These are phyloP conservation scores for Synergus laeviventris DNA, from an alignment of 2,888 invertebrate genomes.

Conservation along the genomic window DNA sequence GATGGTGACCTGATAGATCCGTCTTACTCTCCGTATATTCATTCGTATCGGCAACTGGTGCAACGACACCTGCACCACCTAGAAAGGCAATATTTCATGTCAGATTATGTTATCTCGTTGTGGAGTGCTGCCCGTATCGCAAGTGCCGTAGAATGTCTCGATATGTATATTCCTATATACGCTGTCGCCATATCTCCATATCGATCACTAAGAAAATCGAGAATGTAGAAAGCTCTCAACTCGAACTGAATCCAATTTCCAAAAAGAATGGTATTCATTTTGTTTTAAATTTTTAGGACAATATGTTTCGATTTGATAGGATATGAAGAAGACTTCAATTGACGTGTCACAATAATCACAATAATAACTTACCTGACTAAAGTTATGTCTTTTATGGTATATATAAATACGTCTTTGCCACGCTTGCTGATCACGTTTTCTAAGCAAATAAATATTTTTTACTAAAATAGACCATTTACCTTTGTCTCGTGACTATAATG, in stretches of 20 bases:
- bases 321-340: too few species aligned
- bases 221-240: not conserved
- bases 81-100: constrained; percentile 30
- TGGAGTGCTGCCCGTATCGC: constrained; percentile 1
- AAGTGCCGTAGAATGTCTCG: not conserved
- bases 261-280: not conserved
- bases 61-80: constrained; percentile 28
- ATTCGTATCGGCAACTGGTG: constrained; percentile 22
- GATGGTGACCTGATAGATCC: constrained; percentile 14
- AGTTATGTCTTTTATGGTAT: too few species aligned
- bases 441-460: too few species aligned
- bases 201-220: not conserved
- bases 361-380: too few species aligned
- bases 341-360: too few species aligned
- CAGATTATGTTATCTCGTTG: constrained; percentile 29
- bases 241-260: not conserved
- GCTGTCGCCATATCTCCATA: not conserved
- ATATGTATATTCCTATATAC: not conserved
- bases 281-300: not conserved
- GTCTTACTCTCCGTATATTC: constrained; percentile 27
- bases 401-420: too few species aligned
- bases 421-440: too few species aligned
- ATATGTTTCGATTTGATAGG: not conserved
- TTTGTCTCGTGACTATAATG: too few species aligned
- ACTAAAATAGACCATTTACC: too few species aligned